These are phyloP conservation scores for Nycticryphes semicollaris DNA, from an alignment of 2,113 vertebrate species.

Conservation along the genomic window DNA sequence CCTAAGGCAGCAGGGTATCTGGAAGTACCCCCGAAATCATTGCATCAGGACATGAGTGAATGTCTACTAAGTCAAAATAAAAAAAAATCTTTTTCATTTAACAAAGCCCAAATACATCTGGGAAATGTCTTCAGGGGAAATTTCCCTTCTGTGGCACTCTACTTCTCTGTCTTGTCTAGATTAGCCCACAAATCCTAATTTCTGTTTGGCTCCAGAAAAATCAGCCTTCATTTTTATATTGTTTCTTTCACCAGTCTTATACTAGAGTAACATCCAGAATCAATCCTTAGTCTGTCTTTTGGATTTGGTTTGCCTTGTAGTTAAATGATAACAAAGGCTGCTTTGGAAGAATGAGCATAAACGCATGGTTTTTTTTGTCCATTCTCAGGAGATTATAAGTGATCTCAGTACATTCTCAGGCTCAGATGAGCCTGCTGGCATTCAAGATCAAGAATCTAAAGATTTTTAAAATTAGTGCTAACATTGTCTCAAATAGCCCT, in stretches of 20 bases:
- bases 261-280: neutral
- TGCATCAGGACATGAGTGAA: neutral
- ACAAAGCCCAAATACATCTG: neutral
- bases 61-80: neutral
- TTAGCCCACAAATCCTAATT: neutral
- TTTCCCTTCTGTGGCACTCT: neutral
- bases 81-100: neutral
- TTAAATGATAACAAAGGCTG: neutral
- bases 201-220: neutral
- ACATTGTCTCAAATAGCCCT: neutral
- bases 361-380: neutral
- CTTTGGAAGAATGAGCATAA: neutral
- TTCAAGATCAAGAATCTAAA: neutral
- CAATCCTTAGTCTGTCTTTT: neutral
- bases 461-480: slow-evolving; percentile 6
- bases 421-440: neutral
- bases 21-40: neutral
- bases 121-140: neutral
- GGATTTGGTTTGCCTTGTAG: neutral
- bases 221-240: neutral
- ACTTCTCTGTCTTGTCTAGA: neutral
- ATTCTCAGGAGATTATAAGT: neutral
- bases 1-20: neutral
- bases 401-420: neutral
- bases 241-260: neutral